These are phyloP conservation scores for Coregonus suidteri DNA, from an alignment of 2,797 vertebrate genomes.

Conservation along the genomic window DNA sequence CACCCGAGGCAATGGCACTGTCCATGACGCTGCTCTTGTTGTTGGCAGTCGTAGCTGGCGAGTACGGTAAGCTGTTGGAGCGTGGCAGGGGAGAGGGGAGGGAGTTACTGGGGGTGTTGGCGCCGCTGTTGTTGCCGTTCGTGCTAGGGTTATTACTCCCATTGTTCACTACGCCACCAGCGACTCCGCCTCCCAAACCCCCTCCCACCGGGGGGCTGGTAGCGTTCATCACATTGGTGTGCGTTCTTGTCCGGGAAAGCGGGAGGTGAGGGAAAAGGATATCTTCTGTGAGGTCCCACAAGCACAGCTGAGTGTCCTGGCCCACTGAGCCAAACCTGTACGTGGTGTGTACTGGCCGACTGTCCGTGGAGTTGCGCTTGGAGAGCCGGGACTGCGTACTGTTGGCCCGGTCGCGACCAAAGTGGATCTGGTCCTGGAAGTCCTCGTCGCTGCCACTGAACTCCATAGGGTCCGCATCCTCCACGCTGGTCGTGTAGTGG, in stretches of 20 bases:
- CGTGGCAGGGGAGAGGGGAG: conserved; percentile 87
- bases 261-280: conserved; percentile 96
- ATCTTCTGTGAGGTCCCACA: conserved; percentile 98
- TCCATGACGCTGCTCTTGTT: conserved; percentile 83
- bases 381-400: conserved; percentile 94
- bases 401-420: conserved; percentile 86
- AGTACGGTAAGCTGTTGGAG: conserved; percentile 97
- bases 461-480: conserved; percentile 92
- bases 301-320: conserved; percentile 96
- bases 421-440: conserved; percentile 92
- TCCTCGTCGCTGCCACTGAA: conserved; percentile 98
- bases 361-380: conserved; percentile 96
- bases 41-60: conserved; percentile 79
- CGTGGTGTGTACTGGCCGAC: conserved; percentile 91
- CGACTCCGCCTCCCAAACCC: conserved; percentile 74
- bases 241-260: conserved; percentile 93
- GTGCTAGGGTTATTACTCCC: conserved; percentile 79
- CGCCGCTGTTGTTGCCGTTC: conserved; percentile 81
- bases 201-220: conserved; percentile 85
- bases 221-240: conserved; percentile 97
- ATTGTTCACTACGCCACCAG: conserved; percentile 51
- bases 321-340: conserved; percentile 96
- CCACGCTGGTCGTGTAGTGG: conserved; percentile 94
- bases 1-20: conserved; percentile 87
- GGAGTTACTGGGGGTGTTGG: conserved; percentile 81